Evolutionary conservation across 2,113 vertebrate species (phyloP), one percentile per base, ranked within the genome.

Genomic region (Laticauda laticaudata): DNA sequence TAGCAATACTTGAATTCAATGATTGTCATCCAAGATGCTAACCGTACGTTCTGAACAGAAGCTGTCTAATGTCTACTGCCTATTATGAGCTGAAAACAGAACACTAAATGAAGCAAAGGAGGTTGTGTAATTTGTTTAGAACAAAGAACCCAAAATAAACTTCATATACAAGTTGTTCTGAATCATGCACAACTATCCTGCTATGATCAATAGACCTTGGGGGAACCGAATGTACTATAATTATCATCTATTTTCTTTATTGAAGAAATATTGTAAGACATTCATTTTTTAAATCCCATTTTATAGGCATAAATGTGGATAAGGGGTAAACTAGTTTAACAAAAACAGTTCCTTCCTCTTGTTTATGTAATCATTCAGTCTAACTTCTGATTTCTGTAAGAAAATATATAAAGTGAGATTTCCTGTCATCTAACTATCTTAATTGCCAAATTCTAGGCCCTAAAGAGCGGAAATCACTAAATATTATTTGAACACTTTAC

Each of bases 61-160:
- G 23, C 14, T 51, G 15, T 69, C 57, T 69, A 26, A 18, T 20
- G 39, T 69, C 57, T 69, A 26, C 18, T 20, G 39, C 15, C 14
- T 90, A 51, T 56, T 48, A 2, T 86, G 45, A 86, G 29, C 26
- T 43, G 56, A 24, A 43, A 23, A 57, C 5, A 48, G 7, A 53
- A 89, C 15, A 56, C 9, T 89, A 56, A n/a, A 89, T 7, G 26
- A 53, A 39, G 34, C 18, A 26, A 55, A 43, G 20, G 43, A 15
- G 45, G 45, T 18, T 23, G 24, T 57, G 43, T 87, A 59, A 14
- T 57, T 2, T 92, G 96, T 92, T 1, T 64, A 93, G 75, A 92
- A 81, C 18, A 75, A n/a, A 90, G 20, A 94, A 89, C 26, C n/a
- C 15, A 57, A 88, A 87, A 88, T 53, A 29, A 51, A 54, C 55